phyloP scores from a whole-genome alignment of 1,140 invertebrate species.

The Halesus radiatus region DNA sequence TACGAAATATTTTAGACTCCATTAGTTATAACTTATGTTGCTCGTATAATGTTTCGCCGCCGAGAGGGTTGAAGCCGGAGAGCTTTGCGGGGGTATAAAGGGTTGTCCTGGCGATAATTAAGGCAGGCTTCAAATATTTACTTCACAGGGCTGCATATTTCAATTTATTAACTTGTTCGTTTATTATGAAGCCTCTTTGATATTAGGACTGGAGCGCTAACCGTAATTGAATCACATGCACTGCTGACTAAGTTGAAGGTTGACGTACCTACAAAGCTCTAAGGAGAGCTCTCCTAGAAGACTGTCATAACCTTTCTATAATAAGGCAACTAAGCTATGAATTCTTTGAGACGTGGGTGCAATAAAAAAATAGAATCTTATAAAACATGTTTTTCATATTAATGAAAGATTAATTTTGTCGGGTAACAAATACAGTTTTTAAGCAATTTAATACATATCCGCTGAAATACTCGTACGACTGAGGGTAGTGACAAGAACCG shows the following conservation, averaged over 20 bases:
- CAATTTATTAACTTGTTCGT: conserved; percentile 25
- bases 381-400: too few relatives aligned
- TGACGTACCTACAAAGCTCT: background rate
- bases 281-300: too few relatives aligned
- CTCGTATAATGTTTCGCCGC: conserved; percentile 43
- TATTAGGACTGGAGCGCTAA: background rate
- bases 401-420: too few relatives aligned
- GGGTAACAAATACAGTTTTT: too few relatives aligned
- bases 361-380: too few relatives aligned
- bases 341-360: too few relatives aligned
- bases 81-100: conserved; percentile 17
- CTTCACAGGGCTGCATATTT: conserved; percentile 22
- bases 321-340: too few relatives aligned
- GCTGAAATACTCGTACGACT: background rate
- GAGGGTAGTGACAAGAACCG: conserved; percentile 20
- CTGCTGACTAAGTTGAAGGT: background rate
- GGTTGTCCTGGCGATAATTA: conserved; percentile 29
- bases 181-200: conserved; percentile 28
- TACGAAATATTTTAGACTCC: conserved; percentile 51
- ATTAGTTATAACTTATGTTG: conserved; percentile 50
- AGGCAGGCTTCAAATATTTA: conserved; percentile 27
- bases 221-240: conserved; percentile 26
- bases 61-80: conserved; percentile 17
- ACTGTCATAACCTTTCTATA: too few relatives aligned
- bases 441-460: too few relatives aligned